Percentiles rank a stretch among this genome's conserved stretches.
Conservation (phyloP, 2,888 invertebrate species). For the Heliothis peltigera region DNA sequence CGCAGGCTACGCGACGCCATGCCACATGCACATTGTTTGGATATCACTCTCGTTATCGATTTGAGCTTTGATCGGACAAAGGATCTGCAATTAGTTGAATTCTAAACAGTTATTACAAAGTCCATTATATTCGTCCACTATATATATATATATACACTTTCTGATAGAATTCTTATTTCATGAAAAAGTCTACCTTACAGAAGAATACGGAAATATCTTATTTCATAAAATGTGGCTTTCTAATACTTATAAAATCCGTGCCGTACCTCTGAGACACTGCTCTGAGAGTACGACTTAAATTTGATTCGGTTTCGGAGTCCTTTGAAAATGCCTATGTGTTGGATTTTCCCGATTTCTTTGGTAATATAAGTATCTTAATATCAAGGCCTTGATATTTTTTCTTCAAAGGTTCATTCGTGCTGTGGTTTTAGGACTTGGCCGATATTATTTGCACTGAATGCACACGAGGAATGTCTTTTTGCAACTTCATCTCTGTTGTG, state of each 20-base stretch:
- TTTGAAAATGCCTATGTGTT: background rate
- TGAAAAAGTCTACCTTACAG: background rate
- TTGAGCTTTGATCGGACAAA: slow-evolving; percentile 62
- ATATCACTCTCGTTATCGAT: slow-evolving; percentile 70
- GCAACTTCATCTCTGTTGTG: no score
- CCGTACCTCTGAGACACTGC: slow-evolving; percentile 1
- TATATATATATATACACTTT: background rate
- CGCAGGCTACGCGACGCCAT: slow-evolving; percentile 60
- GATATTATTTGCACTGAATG: no score
- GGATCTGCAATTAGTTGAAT: slow-evolving; percentile 50
- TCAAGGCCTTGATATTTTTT: background rate
- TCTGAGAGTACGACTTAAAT: background rate
- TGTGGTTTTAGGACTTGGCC: no score
- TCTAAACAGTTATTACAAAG: slow-evolving; percentile 50
- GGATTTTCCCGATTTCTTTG: background rate
- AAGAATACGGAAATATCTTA: background rate
- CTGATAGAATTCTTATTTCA: background rate
- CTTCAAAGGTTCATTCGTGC: no score
- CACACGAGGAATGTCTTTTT: no score
- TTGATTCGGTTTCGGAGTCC: background rate
- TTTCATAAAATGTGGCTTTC: background rate
- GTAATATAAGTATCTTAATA: background rate
- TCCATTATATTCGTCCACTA: slow-evolving; percentile 5
- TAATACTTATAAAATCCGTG: slow-evolving; percentile 2
- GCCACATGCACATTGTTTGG: slow-evolving; percentile 78